Percentiles rank a stretch among this genome's conserved stretches.
Evolutionary conservation across 35 echinoderm and acorn worm species (phyloP).

Genomic region (Ophioderma brevispina): DNA sequence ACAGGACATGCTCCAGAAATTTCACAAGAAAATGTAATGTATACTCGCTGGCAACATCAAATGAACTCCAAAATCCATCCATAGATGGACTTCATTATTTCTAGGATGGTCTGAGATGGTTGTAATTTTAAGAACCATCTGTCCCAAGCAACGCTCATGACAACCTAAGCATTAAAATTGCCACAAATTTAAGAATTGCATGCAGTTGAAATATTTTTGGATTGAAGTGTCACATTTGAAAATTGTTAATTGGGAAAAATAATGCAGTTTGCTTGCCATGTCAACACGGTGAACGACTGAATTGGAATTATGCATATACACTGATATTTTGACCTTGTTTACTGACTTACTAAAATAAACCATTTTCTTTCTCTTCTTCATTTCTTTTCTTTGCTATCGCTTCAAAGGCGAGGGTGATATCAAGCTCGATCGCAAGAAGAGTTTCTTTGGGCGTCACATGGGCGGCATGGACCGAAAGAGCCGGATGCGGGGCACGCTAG

Average conservation of each 20-base stretch:
- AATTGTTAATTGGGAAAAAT: too few relatives aligned
- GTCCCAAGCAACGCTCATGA: background rate
- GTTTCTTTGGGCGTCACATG: constrained; percentile 91
- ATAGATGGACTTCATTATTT: too few relatives aligned
- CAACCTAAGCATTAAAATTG: background rate
- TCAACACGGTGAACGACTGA: background rate
- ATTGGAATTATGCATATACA: too few relatives aligned
- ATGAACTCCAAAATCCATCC: too few relatives aligned
- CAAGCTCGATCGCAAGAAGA: constrained; percentile 95
- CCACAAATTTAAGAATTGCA: background rate
- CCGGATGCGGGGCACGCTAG: constrained; percentile 80
- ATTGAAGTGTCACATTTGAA: background rate
- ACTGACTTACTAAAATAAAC: background rate
- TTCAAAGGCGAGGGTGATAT: constrained; percentile 25
- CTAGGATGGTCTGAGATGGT: too few relatives aligned
- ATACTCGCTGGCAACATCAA: too few relatives aligned
- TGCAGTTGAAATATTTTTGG: background rate
- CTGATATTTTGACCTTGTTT: background rate
- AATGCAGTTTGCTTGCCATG: too few relatives aligned
- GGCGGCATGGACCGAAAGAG: constrained; percentile 76
- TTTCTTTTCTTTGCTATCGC: background rate
- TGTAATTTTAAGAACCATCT: background rate
- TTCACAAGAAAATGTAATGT: too few relatives aligned
- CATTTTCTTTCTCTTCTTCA: background rate
- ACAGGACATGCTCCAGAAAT: too few relatives aligned